Conservation (phyloP, 2,113 vertebrate genomes). For the Blennius ocellaris region DNA sequence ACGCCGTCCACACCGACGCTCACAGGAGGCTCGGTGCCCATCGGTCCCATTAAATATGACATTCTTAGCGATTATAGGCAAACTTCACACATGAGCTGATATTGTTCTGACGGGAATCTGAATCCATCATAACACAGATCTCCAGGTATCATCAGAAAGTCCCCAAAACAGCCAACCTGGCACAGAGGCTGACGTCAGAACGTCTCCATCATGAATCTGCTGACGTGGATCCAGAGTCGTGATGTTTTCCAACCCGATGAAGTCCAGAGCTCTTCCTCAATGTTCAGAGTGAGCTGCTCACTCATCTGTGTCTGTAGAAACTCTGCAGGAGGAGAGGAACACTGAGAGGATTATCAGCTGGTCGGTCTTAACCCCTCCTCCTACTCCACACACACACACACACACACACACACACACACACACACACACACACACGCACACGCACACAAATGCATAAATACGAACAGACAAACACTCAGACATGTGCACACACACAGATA, state of each 20-base stretch:
- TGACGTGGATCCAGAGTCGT: no score
- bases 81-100: background rate
- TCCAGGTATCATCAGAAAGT: background rate
- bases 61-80: background rate
- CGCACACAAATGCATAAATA: no score
- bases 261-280: background rate
- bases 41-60: slow-evolving; percentile 17
- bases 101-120: background rate
- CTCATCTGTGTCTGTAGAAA: slow-evolving; percentile 2
- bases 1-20: slow-evolving; percentile 13
- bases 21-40: background rate
- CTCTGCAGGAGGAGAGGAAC: slow-evolving; percentile 6
- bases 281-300: background rate
- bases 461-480: no score
- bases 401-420: slow-evolving; percentile 1
- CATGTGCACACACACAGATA: background rate
- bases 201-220: no score
- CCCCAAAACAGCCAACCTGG: no score
- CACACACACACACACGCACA: no score
- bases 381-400: slow-evolving; percentile 6
- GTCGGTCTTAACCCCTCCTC: slow-evolving; percentile 35
- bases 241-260: background rate
- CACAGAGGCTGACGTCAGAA: no score
- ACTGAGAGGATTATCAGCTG: slow-evolving; percentile 22
- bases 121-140: background rate